phyloP scores from a whole-genome alignment of 2,113 vertebrate species.

The Propithecus coquereli region DNA sequence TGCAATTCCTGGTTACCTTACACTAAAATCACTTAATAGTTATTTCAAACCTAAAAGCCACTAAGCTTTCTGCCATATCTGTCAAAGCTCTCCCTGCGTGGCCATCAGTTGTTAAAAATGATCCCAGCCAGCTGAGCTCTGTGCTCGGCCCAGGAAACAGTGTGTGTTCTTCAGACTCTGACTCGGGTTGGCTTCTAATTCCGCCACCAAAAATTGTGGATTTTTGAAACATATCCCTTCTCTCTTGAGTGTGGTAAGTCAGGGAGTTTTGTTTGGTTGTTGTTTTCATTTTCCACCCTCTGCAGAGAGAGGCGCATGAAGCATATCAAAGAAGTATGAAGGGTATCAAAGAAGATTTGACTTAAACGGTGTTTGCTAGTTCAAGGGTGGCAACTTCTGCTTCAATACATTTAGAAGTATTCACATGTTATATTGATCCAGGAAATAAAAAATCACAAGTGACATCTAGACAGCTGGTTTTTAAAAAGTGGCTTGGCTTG shows the following conservation, averaged over 20 bases:
- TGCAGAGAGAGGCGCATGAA: background rate
- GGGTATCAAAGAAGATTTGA: background rate
- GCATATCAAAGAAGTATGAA: background rate
- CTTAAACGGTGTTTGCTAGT: background rate
- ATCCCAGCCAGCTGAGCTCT: background rate
- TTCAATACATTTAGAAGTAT: conserved; percentile 13
- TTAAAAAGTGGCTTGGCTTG: conserved; percentile 25
- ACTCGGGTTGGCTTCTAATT: background rate
- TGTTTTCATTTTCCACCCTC: background rate
- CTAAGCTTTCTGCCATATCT: background rate
- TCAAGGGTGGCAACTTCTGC: background rate
- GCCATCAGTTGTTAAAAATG: background rate
- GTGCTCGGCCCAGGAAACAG: background rate
- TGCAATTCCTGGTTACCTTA: background rate
- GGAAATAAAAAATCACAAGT: conserved; percentile 43
- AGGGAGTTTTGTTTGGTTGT: background rate
- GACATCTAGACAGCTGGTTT: conserved; percentile 42
- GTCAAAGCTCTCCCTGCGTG: background rate
- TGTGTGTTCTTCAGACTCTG: background rate
- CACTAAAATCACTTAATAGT: background rate
- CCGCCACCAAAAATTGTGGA: background rate
- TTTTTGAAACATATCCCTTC: background rate
- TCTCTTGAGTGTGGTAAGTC: background rate
- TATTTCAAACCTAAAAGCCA: background rate
- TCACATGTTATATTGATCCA: conserved; percentile 10